A percentile compares a stretch with the other conserved stretches of the same genome.
Conservation (phyloP, 2,797 vertebrate species). For the Telmatherina bonti region DNA sequence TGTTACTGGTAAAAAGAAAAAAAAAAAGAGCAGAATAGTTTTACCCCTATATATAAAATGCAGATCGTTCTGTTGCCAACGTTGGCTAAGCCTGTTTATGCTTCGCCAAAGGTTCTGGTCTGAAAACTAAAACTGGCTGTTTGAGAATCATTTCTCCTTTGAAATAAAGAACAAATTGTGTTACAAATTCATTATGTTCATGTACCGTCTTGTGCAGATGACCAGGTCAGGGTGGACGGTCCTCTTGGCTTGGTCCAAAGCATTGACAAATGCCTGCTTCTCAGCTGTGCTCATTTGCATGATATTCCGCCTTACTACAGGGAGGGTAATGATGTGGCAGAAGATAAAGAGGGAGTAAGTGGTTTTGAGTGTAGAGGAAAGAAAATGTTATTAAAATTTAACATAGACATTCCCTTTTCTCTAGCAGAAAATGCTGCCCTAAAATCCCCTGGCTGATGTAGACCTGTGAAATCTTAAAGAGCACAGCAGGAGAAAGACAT, state of each 20-base stretch:
- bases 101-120: conserved; percentile 17
- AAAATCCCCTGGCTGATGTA: conserved; percentile 24
- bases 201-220: conserved; percentile 88
- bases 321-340: conserved; percentile 11
- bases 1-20: conserved; percentile 24
- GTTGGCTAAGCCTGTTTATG: neutral
- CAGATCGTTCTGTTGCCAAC: conserved; percentile 19
- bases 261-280: conserved; percentile 85
- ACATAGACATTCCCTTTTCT: conserved; percentile 31
- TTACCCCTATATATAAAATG: conserved; percentile 19
- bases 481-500: conserved; percentile 1
- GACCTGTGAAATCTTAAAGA: conserved; percentile 22
- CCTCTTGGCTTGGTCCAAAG: conserved; percentile 90
- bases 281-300: conserved; percentile 88
- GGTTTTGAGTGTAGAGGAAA: conserved; percentile 13
- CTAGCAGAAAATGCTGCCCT: conserved; percentile 30
- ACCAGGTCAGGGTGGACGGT: conserved; percentile 92
- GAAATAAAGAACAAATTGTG: neutral
- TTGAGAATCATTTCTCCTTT: conserved; percentile 9
- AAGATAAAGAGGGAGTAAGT: conserved; percentile 2
- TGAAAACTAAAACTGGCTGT: conserved; percentile 16
- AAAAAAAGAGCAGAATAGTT: no score
- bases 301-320: conserved; percentile 90
- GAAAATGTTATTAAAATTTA: conserved; percentile 49
- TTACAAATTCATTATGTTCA: neutral